Conservation (phyloP, 2,113 vertebrate genomes). For the Prochilodus magdalenae region DNA sequence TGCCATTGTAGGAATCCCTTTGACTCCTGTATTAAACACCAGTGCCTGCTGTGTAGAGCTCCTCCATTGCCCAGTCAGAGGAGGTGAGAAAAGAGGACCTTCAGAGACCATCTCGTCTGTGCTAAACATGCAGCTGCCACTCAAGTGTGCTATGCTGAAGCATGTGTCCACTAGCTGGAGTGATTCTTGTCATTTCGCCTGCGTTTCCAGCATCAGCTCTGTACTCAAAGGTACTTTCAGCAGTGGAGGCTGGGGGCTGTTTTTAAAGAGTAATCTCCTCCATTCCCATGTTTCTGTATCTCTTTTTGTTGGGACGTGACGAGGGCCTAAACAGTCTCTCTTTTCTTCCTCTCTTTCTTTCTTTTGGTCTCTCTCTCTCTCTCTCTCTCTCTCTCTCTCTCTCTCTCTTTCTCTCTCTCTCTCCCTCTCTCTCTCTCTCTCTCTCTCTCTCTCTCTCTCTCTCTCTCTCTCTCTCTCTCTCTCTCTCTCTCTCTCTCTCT, state of each 20-base stretch:
- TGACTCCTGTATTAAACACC: slow-evolving; percentile 44
- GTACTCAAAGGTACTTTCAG: neutral
- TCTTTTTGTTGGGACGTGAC: slow-evolving; percentile 26
- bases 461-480: neutral
- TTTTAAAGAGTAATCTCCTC: neutral
- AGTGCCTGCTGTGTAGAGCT: slow-evolving; percentile 1
- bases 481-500: neutral
- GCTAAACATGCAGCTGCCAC: neutral
- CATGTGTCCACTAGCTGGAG: neutral
- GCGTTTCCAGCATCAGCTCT: neutral
- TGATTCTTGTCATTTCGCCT: neutral
- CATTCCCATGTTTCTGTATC: slow-evolving; percentile 21
- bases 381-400: neutral
- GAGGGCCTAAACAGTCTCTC: too few species aligned
- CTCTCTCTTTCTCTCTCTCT: neutral
- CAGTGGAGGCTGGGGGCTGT: neutral
- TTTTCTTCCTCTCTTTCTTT: neutral
- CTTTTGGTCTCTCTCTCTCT: neutral
- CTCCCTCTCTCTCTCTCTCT: neutral
- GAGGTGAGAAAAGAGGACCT: neutral
- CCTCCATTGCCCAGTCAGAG: neutral
- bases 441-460: neutral
- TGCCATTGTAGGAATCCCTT: slow-evolving; percentile 41
- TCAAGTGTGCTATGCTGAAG: neutral
- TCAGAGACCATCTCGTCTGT: neutral